These are phyloP conservation scores for Coreius guichenoti DNA, from an alignment of 2,797 vertebrate species.

Conservation along the genomic window DNA sequence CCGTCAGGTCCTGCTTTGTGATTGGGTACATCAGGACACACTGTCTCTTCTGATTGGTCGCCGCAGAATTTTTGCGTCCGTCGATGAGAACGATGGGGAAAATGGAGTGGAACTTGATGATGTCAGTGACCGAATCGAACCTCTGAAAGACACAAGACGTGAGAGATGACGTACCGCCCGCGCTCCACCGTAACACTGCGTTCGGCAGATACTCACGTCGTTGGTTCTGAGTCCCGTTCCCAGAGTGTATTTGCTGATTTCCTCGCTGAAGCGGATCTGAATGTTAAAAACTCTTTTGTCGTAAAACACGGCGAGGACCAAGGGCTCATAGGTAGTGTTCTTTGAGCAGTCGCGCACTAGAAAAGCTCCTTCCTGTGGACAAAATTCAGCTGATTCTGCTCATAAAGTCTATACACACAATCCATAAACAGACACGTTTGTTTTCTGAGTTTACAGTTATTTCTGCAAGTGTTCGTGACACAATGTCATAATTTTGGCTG, in stretches of 20 bases:
- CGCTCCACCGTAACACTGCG: too few relatives aligned
- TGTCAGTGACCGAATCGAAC: constrained; percentile 87
- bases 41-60: constrained; percentile 66
- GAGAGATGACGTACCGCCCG: accelerated
- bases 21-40: constrained; percentile 80
- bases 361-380: constrained; percentile 86
- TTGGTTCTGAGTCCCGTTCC: constrained; percentile 85
- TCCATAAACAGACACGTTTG: not conserved
- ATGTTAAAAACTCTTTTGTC: constrained; percentile 89
- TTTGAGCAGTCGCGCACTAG: constrained; percentile 87
- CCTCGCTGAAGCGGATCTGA: constrained; percentile 86
- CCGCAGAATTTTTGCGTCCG: constrained; percentile 73
- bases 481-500: too few relatives aligned
- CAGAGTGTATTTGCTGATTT: constrained; percentile 78
- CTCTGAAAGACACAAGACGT: constrained; percentile 71
- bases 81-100: constrained; percentile 86
- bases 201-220: constrained; percentile 75
- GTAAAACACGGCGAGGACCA: constrained; percentile 85
- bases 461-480: too few relatives aligned
- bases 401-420: not conserved
- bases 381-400: not conserved
- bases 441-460: too few relatives aligned
- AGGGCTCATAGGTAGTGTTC: constrained; percentile 80
- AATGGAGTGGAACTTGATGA: constrained; percentile 86
- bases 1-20: constrained; percentile 51